Evolutionary conservation across 2,797 vertebrate genomes (phyloP), one percentile per base, ranked within the genome.

Genomic region (Sebastes itinus): DNA sequence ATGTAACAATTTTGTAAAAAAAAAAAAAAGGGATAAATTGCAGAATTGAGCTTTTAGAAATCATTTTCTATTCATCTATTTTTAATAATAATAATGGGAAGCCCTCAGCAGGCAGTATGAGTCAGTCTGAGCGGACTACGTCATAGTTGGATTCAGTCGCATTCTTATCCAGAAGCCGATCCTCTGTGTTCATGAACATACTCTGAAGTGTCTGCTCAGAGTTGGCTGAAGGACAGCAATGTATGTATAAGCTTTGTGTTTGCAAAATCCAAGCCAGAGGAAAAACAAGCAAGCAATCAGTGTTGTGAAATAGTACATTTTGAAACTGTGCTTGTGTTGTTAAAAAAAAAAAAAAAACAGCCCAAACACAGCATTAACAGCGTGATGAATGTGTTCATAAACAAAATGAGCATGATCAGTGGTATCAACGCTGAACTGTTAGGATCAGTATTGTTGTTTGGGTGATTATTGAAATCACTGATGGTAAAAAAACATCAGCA

Each of bases 221-320:
- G 58, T 55, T 80, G 75, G 82, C 80, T 83, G 46, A 64, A 72
- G 33, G 28, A 72, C 62, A 72, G 49, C 2, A 8, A 49, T 64
- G 59, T 46, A 62, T 81, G 74, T 59, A 46, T 66, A 54, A 60
- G 55, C 68, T 33, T 33, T 32, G n/a, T 46, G 32, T 12, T 42
- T 58, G 30, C 54, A 73, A 81, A 79, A 78, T 71, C 23, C 59
- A 62, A 68, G 66, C 81, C 55, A 82, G 65, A 71, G 63, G 70
- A 82, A 73, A 75, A 68, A 75, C 46, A 75, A 22, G 65, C 28
- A 78, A 66, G 66, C 18, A 58, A 58, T 67, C 54, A 18, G 30
- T 54, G 56, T 46, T 46, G 60, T 7, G 5, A 42, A 85, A 74
- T 5, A 73, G 27, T 49, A 3, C 0, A 30, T 42, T 78, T 54